Conservation (phyloP, 92 coral and sea anemone genomes). For the Porites lobata region DNA sequence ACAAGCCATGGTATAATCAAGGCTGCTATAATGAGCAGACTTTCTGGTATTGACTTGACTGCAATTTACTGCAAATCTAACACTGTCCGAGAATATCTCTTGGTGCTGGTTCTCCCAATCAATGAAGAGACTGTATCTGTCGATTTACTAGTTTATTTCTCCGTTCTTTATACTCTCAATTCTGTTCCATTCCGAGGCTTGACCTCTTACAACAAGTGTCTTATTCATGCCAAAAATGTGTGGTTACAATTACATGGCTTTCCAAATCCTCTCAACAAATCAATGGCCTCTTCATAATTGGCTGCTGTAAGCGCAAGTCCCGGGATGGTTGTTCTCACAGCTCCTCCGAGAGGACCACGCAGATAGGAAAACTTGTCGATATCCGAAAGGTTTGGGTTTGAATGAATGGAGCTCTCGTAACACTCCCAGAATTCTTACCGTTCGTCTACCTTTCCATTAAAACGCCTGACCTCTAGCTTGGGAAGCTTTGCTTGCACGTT, state of each 20-base stretch:
- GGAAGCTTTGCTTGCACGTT: constrained; percentile 24
- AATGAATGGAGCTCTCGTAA: no score
- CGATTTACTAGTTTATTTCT: neutral
- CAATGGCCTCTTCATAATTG: constrained; percentile 46
- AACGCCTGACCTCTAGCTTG: constrained; percentile 48
- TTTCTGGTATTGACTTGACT: no score
- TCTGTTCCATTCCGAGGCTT: neutral
- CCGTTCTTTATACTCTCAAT: neutral
- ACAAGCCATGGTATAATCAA: no score
- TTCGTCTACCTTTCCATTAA: constrained; percentile 28
- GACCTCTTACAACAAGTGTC: neutral
- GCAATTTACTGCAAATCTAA: no score
- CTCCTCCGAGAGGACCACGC: constrained; percentile 53
- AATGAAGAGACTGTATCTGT: neutral
- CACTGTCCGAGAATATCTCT: neutral
- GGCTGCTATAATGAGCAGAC: no score
- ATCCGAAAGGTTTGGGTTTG: no score
- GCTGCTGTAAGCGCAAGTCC: constrained; percentile 56
- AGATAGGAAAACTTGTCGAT: constrained; percentile 48
- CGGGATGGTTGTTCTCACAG: constrained; percentile 47
- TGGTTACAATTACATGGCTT: neutral
- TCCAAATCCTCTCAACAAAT: constrained; percentile 47
- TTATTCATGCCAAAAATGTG: no score
- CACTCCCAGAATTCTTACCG: constrained; percentile 46
- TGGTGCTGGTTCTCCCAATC: neutral